Conservation (phyloP, 2,888 invertebrate species). For the Drosophila acutilabella region DNA sequence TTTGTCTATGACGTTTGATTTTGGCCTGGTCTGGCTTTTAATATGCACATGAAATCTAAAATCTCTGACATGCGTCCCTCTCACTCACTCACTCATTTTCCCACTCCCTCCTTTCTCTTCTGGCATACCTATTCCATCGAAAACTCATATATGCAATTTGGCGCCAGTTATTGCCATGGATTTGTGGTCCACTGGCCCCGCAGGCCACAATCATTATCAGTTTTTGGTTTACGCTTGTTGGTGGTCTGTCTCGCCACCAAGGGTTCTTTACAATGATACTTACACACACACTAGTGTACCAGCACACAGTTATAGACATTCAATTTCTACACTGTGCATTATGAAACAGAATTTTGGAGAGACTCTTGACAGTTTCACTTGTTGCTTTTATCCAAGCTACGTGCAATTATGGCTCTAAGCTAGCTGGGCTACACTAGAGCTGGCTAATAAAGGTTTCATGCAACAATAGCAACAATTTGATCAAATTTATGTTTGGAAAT, state of each 20-base stretch:
- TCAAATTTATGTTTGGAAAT: too few relatives aligned
- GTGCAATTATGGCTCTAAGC: slow-evolving; percentile 48
- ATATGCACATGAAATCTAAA: slow-evolving; percentile 70
- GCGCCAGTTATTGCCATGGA: slow-evolving; percentile 75
- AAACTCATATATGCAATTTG: slow-evolving; percentile 62
- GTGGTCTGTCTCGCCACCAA: slow-evolving; percentile 15
- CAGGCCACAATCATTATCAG: slow-evolving; percentile 80
- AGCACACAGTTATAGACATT: neutral
- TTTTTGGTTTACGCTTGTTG: slow-evolving; percentile 64
- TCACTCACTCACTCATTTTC: slow-evolving; percentile 3
- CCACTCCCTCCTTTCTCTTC: slow-evolving; percentile 2
- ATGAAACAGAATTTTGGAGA: slow-evolving; percentile 37
- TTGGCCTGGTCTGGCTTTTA: slow-evolving; percentile 63
- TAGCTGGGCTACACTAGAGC: slow-evolving; percentile 41
- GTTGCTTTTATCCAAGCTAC: slow-evolving; percentile 40
- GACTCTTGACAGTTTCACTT: slow-evolving; percentile 48
- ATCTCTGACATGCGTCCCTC: slow-evolving; percentile 34
- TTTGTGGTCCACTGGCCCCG: slow-evolving; percentile 53
- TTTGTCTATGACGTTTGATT: slow-evolving; percentile 78
- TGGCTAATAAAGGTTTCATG: slow-evolving; percentile 54
- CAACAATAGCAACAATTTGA: neutral
- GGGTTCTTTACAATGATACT: slow-evolving; percentile 36
- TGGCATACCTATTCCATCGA: slow-evolving; percentile 12
- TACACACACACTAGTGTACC: slow-evolving; percentile 8
- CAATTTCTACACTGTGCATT: slow-evolving; percentile 43